Percentiles rank a stretch among this genome's conserved stretches.
These are phyloP conservation scores for Neostethus bicornis DNA, from an alignment of 2,797 vertebrate genomes.

Conservation along the genomic window DNA sequence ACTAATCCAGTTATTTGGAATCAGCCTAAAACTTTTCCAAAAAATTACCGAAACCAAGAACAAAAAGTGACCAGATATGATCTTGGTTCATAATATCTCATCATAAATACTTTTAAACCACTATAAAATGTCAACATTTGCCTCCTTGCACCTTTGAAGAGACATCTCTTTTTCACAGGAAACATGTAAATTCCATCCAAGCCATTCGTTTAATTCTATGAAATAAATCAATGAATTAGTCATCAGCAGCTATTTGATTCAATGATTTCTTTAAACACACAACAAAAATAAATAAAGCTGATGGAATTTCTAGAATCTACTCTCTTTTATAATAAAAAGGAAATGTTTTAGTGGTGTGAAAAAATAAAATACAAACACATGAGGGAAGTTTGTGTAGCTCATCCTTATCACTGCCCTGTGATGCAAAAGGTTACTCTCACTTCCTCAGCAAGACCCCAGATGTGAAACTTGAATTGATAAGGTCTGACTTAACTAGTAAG, in stretches of 20 bases:
- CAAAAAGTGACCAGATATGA: no score
- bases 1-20: no score
- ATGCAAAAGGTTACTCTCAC: slow-evolving; percentile 51
- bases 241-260: neutral
- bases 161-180: neutral
- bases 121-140: no score
- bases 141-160: no score
- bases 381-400: slow-evolving; percentile 52
- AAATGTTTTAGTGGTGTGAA: slow-evolving; percentile 52
- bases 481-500: neutral
- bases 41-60: no score
- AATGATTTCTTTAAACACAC: no score
- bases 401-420: slow-evolving; percentile 1
- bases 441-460: slow-evolving; percentile 35
- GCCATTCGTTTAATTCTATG: neutral
- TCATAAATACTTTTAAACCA: no score
- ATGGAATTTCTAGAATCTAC: no score
- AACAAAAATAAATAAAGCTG: no score
- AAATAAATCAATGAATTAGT: slow-evolving; percentile 5
- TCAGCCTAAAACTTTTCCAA: no score
- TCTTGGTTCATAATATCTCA: no score
- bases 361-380: slow-evolving; percentile 22
- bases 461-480: slow-evolving; percentile 24
- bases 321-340: neutral
- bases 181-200: neutral